A percentile compares a stretch with the other conserved stretches of the same genome.
These are phyloP conservation scores for Diglossa cyanea DNA, from an alignment of 2,797 vertebrate species.

Conservation along the genomic window DNA sequence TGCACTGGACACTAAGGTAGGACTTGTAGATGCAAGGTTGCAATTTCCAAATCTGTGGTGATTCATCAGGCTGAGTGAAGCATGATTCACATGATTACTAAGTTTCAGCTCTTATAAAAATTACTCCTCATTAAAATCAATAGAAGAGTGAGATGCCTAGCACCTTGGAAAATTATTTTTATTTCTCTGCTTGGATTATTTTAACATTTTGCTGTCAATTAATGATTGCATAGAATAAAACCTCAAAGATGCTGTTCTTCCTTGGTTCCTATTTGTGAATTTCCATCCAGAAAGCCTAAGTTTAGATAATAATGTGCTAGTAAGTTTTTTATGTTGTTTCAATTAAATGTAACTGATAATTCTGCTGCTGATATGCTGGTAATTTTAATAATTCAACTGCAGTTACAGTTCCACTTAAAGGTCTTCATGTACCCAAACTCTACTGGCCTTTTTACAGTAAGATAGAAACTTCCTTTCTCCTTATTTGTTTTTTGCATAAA, in stretches of 20 bases:
- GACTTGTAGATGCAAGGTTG: neutral
- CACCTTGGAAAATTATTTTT: neutral
- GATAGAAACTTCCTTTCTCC: neutral
- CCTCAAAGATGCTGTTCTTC: neutral
- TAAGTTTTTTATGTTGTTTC: neutral
- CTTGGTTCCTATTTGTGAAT: neutral
- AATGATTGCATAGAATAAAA: neutral
- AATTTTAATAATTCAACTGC: neutral
- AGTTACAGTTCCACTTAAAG: neutral
- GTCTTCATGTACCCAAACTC: neutral
- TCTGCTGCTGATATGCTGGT: neutral
- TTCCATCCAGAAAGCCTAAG: neutral
- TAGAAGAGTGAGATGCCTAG: neutral
- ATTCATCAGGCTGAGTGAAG: neutral
- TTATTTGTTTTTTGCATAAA: neutral
- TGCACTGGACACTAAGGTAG: neutral
- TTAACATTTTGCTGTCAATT: neutral
- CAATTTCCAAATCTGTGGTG: neutral
- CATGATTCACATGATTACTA: neutral
- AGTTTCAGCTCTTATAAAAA: neutral
- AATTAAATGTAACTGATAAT: neutral
- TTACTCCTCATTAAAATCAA: neutral
- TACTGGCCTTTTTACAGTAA: neutral
- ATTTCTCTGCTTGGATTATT: neutral
- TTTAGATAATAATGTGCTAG: neutral